Base-by-base conservation (phyloP, 2,113 vertebrate species). In the Psilopsiagon aymara region DNA sequence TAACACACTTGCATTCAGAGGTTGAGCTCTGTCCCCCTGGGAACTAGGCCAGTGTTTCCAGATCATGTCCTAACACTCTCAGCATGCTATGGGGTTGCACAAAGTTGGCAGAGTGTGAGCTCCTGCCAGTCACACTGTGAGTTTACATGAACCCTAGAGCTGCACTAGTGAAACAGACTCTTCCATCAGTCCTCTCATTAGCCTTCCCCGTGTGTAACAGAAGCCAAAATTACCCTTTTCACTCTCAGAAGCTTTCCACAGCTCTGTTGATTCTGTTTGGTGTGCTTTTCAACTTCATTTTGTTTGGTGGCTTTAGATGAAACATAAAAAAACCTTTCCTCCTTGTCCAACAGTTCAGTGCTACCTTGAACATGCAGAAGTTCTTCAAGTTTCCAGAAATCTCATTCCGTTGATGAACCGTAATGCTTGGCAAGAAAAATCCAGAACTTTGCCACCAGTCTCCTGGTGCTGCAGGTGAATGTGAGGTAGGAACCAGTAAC, bases 31-130 rank as follows among this genome's bases (percentile, higher is more conserved):
- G 23, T 5, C 8, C 12, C 31, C 19, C 10, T 62, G 73, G 46
- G 70, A 71, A 35, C 14, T 49, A 80, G 20, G 12, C 10, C 0
- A 1, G 53, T 10, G 29, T 33, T 85, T 35, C 43, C 57, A 91
- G 92, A 35, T 73, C 6, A 0, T 4, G 3, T 67, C n/a, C 55
- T 9, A 31, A n/a, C 37, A 55, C 52, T 88, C 24, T 9, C 2
- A 14, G 27, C 10, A 1, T 18, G 28, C 57, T 13, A 11, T 0
- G 3, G 39, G 7, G 5, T 51, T 55, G 52, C 29, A 15, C 7
- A 23, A 23, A 27, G 17, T 4, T 59, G 51, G 35, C 63, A 82
- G 41, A 75, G 33, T 9, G 0, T 6, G n/a, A 59, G 37, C 33
- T 63, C 25, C 35, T 78, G 28, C 53, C 37, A 16, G 0, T 81